Evolutionary conservation across 1,140 invertebrate genomes (phyloP).

Genomic region (Wiebesia pumilae): DNA sequence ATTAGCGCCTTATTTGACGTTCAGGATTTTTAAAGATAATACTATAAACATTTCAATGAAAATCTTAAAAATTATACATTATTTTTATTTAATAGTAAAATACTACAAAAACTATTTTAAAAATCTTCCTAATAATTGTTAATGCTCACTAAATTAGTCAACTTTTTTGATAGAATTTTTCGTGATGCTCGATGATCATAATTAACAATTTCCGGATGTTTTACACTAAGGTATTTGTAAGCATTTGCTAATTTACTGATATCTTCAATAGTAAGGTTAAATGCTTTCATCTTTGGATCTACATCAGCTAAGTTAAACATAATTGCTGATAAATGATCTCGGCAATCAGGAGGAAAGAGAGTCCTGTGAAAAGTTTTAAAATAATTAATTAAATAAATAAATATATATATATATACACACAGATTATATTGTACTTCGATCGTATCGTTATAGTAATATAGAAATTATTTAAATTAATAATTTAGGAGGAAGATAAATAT

Average conservation of each 20-base stretch:
- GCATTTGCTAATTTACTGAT: slow-evolving; percentile 85
- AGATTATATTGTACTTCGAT: no score
- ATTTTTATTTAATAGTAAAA: no score
- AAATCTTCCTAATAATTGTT: slow-evolving; percentile 1
- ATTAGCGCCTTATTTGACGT: no score
- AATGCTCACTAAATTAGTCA: slow-evolving; percentile 38
- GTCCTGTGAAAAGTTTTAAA: slow-evolving; percentile 71
- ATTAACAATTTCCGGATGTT: slow-evolving; percentile 81
- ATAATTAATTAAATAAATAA: no score
- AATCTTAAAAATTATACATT: no score
- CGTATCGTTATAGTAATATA: no score
- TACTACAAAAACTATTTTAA: not conserved
- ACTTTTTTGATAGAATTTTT: slow-evolving; percentile 58
- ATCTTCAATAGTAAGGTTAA: slow-evolving; percentile 85
- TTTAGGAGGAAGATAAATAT: no score
- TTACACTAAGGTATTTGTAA: slow-evolving; percentile 83
- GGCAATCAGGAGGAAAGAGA: slow-evolving; percentile 84
- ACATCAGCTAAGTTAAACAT: slow-evolving; percentile 86
- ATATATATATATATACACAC: no score
- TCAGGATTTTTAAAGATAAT: no score
- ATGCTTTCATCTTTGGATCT: slow-evolving; percentile 81
- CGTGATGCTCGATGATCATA: slow-evolving; percentile 83
- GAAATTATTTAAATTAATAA: no score
- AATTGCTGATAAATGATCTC: slow-evolving; percentile 80
- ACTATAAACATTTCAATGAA: no score